Conservation (phyloP, 1,140 invertebrate species). For the Panagrolaimus sp. region DNA sequence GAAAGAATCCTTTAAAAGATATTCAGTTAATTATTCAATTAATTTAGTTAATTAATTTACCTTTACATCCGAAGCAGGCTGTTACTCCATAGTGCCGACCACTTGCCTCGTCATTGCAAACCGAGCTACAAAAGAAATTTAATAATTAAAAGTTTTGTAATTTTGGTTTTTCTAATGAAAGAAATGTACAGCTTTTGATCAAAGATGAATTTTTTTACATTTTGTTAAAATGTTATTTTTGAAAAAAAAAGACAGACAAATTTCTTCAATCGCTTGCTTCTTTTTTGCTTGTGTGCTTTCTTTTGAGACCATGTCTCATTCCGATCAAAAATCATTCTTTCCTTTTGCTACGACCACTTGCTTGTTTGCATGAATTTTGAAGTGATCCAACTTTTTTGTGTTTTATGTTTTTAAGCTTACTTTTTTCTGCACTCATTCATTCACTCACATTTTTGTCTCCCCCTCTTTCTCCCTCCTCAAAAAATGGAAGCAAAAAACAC, state of each 20-base stretch:
- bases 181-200: conserved; percentile 58
- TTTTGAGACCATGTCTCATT: not conserved
- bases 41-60: not conserved
- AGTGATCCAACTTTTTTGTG: too few species aligned
- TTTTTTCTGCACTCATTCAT: too few species aligned
- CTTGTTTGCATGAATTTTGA: too few species aligned
- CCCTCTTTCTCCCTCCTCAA: too few species aligned
- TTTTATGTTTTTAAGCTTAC: too few species aligned
- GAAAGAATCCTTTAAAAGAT: conserved; percentile 55
- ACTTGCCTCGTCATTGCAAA: conserved; percentile 63
- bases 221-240: not conserved
- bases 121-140: conserved; percentile 53
- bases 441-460: too few species aligned
- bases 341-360: too few species aligned
- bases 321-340: too few species aligned
- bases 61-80: conserved; percentile 64
- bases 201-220: not conserved
- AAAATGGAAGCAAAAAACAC: too few species aligned
- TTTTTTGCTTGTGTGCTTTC: not conserved
- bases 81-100: conserved; percentile 64
- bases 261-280: conserved; percentile 1
- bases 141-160: conserved; percentile 11
- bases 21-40: not conserved
- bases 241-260: conserved; percentile 1
- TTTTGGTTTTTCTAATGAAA: not conserved